phyloP scores from a whole-genome alignment of 2,888 invertebrate species.

The Zhuqinia jingwanae region DNA sequence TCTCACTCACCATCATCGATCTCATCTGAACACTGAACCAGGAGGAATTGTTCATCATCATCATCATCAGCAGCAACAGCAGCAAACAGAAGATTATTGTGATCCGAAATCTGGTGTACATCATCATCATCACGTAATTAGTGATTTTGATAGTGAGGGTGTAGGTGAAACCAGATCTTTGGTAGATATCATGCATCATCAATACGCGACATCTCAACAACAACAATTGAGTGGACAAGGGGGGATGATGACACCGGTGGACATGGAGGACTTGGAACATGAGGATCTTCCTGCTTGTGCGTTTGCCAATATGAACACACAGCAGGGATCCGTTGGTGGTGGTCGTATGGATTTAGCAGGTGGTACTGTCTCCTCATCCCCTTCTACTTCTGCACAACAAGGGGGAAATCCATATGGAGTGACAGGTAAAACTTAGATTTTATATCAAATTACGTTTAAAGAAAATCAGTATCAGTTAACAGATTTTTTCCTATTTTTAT shows the following conservation, averaged over 20 bases:
- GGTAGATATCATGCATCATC: slow-evolving; percentile 67
- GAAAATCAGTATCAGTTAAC: too few species aligned
- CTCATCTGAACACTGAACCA: slow-evolving; percentile 46
- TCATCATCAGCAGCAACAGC: too few species aligned
- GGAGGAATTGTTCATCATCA: neutral
- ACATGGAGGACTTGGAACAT: slow-evolving; percentile 70
- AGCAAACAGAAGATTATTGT: slow-evolving; percentile 32
- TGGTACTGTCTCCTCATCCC: slow-evolving; percentile 30
- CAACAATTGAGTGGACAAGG: slow-evolving; percentile 49
- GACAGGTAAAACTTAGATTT: slow-evolving; percentile 49
- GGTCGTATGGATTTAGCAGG: slow-evolving; percentile 69
- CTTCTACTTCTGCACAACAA: slow-evolving; percentile 38
- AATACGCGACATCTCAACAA: slow-evolving; percentile 55
- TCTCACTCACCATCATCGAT: slow-evolving; percentile 61
- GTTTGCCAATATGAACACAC: slow-evolving; percentile 63
- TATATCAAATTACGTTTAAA: neutral
- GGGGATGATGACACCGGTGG: slow-evolving; percentile 61
- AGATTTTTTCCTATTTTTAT: too few species aligned
- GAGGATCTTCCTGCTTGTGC: slow-evolving; percentile 77
- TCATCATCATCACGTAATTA: slow-evolving; percentile 41
- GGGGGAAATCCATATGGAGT: slow-evolving; percentile 63
- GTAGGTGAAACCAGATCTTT: slow-evolving; percentile 52
- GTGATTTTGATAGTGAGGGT: slow-evolving; percentile 51
- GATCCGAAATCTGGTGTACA: slow-evolving; percentile 34
- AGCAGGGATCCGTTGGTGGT: slow-evolving; percentile 37